Base-by-base conservation (phyloP, 1,140 invertebrate species). In the Popillia japonica region DNA sequence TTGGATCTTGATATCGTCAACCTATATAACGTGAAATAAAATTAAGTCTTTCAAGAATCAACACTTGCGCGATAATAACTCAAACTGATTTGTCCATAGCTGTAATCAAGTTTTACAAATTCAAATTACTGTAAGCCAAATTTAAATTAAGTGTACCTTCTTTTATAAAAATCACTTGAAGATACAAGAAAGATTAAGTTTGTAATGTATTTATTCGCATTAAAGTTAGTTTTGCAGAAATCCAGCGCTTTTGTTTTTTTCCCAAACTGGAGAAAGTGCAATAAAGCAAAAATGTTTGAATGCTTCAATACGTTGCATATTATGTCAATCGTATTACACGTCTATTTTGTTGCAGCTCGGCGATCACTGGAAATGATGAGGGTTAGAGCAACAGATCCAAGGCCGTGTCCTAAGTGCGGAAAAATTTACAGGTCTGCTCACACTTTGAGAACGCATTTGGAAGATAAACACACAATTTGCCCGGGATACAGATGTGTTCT, bases 341-440 rank as follows among this genome's bases (percentile, higher is more conserved):
- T 75, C 4, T 75, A 48, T 8, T 83, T 88, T 77, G 59, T 88
- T 90, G 82, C 90, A 91, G 92, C 92, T 59, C 90, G 94, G 81
- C 89, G 94, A 78, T 92, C 93, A 14, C 87, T 96, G 84, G 95
- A 96, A 82, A 91, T 96, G 90, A 91, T 94, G 86, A 90, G 95
- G 82, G 95, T 97, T 14, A 90, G 96, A 80, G 96, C 95, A 0
- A 97, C 95, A 14, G 96, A 97, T 89, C 95, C 95, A 0, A 89
- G 96, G 34, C 96, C 96, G 0, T 97, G 96, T 87, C 95, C 95
- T 8, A 96, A 97, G 86, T 97, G 96, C 86, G 95, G 95, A 2
- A 97, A 97, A 88, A 96, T 96, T 84, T 97, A 97, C 86, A 90
- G 95, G 27, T 96, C 95, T 6, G 96, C 96, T 1, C 96, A 96